Conservation (phyloP, 2,113 vertebrate genomes). For the Lampris megalopsis region DNA sequence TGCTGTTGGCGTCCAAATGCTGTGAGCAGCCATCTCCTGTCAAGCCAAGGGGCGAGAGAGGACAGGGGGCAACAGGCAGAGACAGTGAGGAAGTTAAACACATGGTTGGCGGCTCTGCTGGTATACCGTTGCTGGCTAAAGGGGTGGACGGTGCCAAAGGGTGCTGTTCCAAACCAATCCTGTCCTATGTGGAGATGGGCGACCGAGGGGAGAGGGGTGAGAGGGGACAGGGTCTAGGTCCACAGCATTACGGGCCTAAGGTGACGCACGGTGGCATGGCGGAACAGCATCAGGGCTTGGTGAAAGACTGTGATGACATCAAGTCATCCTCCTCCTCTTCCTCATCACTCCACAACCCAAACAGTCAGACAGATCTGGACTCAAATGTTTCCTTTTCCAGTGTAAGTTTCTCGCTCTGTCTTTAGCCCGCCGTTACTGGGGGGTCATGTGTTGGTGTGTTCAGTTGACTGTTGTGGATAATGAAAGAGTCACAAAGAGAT, state of each 20-base stretch:
- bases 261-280: slow-evolving; percentile 85
- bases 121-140: slow-evolving; percentile 87
- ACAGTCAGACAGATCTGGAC: slow-evolving; percentile 93
- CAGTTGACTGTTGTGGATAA: slow-evolving; percentile 59
- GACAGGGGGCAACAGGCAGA: slow-evolving; percentile 85
- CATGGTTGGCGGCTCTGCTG: slow-evolving; percentile 71
- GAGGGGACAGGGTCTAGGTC: slow-evolving; percentile 80
- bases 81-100: slow-evolving; percentile 90
- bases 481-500: slow-evolving; percentile 58
- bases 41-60: slow-evolving; percentile 87
- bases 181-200: slow-evolving; percentile 90
- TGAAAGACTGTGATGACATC: slow-evolving; percentile 97
- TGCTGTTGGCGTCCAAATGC: slow-evolving; percentile 91
- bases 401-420: slow-evolving; percentile 88
- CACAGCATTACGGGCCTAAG: slow-evolving; percentile 86
- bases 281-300: slow-evolving; percentile 91
- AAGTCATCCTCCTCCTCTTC: slow-evolving; percentile 84
- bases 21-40: slow-evolving; percentile 89
- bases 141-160: slow-evolving; percentile 88
- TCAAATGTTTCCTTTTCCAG: slow-evolving; percentile 97
- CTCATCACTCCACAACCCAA: slow-evolving; percentile 91
- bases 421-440: slow-evolving; percentile 69
- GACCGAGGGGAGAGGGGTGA: slow-evolving; percentile 83
- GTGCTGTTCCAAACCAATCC: slow-evolving; percentile 87
- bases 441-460: slow-evolving; percentile 66